Evolutionary conservation across 2,888 invertebrate genomes (phyloP), one percentile per base, ranked within the genome.

Genomic region (Malachius bipustulatus): DNA sequence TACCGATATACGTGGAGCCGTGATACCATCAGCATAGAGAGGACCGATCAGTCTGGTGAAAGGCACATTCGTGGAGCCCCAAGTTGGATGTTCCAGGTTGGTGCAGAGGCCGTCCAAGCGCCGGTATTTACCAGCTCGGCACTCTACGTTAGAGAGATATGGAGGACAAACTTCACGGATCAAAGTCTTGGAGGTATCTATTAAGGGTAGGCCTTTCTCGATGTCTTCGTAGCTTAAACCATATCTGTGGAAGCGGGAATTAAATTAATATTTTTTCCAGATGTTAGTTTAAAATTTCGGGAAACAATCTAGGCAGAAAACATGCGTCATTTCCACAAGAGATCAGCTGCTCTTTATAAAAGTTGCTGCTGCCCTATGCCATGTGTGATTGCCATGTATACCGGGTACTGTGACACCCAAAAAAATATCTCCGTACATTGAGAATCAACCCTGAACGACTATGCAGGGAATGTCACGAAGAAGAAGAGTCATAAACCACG

Each of bases 31-130:
- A 14, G 85, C 69, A 59, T 81, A 90, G 1, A 83, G 72, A 0
- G 89, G 89, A 2, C 82, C 81, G 49, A 83, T 68, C 44, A 82
- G 62, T 57, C 81, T 81, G 48, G 83, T 80, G 65, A 89, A 89
- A 1, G 88, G 85, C 8, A 87, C 73, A 59, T 82, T 78, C 2
- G 79, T 75, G 9, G 89, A 78, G 1, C 89, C 90, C 89, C 89
- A 90, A 0, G 85, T 84, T 0, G 90, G 90, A 61, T 89, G 80
- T 41, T 82, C 73, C 50, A 89, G 65, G 57, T 90, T 90, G 48
- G 87, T 90, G 64, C 90, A 90, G 4, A 90, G 74, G 1, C 89
- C 90, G 56, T 90, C 90, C 48, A 77, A 73, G 14, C 89, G 70
- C 10, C 90, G 70, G 63, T 89, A 90, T 58, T 89, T 88, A 32